These are phyloP conservation scores for Nomada goodeniana DNA, from an alignment of 2,888 invertebrate species.

Conservation along the genomic window DNA sequence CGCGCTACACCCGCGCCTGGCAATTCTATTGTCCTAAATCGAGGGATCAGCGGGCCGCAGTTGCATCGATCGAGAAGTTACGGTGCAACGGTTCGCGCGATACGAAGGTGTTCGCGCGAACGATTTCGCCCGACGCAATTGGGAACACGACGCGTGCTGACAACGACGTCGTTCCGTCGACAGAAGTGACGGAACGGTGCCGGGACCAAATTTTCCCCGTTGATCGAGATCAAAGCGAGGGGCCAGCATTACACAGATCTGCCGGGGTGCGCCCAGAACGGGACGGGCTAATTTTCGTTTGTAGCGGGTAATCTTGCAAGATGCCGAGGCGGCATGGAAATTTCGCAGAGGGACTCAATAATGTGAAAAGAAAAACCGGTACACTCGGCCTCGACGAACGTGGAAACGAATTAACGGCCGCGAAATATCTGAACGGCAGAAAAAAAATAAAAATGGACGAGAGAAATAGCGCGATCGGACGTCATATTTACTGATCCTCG, in stretches of 20 bases:
- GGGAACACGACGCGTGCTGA: background rate
- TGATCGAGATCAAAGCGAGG: slow-evolving; percentile 82
- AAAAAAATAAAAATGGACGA: slow-evolving; percentile 38
- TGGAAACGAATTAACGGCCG: slow-evolving; percentile 39
- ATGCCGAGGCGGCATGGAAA: background rate
- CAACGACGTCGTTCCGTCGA: too few relatives aligned
- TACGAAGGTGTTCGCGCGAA: too few relatives aligned
- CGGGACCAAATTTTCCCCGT: slow-evolving; percentile 81
- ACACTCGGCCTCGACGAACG: slow-evolving; percentile 4
- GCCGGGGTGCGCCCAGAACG: slow-evolving; percentile 68
- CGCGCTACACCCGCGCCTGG: slow-evolving; percentile 55
- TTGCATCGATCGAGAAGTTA: background rate
- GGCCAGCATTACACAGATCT: slow-evolving; percentile 69
- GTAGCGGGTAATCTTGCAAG: slow-evolving; percentile 64
- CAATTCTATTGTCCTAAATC: slow-evolving; percentile 80
- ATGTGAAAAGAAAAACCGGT: background rate
- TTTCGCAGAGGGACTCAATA: slow-evolving; percentile 6
- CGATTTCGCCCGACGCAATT: accelerated
- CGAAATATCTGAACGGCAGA: too few relatives aligned
- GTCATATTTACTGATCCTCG: slow-evolving; percentile 57
- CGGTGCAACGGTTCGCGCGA: accelerated
- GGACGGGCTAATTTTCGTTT: slow-evolving; percentile 68
- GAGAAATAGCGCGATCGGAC: slow-evolving; percentile 65
- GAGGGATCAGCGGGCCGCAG: background rate
- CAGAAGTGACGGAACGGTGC: too few relatives aligned